Conservation (phyloP, 1,140 invertebrate genomes). For the Meloidogyne floridensis region DNA sequence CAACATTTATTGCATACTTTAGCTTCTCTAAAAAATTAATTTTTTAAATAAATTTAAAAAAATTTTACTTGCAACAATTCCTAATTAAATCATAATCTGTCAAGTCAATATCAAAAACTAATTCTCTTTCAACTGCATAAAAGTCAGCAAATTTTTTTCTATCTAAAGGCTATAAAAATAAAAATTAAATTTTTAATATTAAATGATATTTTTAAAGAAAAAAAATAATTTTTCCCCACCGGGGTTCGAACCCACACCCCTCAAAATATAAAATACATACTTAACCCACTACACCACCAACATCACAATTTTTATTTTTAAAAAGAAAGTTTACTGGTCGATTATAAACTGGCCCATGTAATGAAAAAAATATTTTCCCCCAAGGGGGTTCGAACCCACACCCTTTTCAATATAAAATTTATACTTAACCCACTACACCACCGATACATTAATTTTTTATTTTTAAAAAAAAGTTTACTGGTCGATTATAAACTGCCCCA, state of each 20-base stretch:
- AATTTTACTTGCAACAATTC: constrained; percentile 74
- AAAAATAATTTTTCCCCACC: too few relatives aligned
- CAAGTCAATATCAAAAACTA: constrained; percentile 99
- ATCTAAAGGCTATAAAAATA: constrained; percentile 70
- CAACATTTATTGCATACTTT: constrained; percentile 89
- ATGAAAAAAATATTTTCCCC: not conserved
- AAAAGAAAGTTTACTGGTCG: constrained; percentile 71
- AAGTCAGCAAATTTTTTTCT: constrained; percentile 70
- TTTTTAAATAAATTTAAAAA: constrained; percentile 38
- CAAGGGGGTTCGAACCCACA: too few relatives aligned
- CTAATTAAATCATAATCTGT: constrained; percentile 98
- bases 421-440: too few relatives aligned
- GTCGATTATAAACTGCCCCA: constrained; percentile 82
- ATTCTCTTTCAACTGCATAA: constrained; percentile 78
- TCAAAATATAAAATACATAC: too few relatives aligned
- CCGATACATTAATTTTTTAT: too few relatives aligned
- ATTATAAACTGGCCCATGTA: constrained; percentile 81
- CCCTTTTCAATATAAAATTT: too few relatives aligned
- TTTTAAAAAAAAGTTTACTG: constrained; percentile 69
- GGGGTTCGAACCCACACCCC: too few relatives aligned
- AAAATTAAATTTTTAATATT: constrained; percentile 5
- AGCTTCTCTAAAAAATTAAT: constrained; percentile 30
- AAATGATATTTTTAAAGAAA: not conserved
- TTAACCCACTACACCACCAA: too few relatives aligned
- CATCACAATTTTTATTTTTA: too few relatives aligned